phyloP scores from a whole-genome alignment of 2,113 vertebrate genomes.

The Poicephalus gulielmi region DNA sequence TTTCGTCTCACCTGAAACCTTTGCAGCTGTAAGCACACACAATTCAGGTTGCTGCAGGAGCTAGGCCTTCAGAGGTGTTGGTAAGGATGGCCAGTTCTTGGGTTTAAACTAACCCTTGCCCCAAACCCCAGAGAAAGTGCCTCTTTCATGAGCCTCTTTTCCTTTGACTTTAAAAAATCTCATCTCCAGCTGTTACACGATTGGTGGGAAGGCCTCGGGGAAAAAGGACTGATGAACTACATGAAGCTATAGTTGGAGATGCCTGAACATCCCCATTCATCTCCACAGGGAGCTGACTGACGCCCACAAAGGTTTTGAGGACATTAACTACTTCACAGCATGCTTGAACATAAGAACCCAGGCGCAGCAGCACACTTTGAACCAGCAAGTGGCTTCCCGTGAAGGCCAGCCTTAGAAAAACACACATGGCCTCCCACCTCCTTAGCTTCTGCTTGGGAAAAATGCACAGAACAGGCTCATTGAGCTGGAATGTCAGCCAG shows the following conservation, averaged over 20 bases:
- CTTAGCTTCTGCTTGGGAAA: background rate
- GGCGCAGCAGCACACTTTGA: background rate
- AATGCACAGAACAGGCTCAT: background rate
- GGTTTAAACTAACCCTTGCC: background rate
- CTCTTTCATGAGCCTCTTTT: background rate
- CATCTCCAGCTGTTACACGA: background rate
- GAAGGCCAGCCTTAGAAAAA: background rate
- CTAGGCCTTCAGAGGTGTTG: background rate
- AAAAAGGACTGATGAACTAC: background rate
- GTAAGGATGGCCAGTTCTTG: background rate
- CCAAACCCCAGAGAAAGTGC: background rate
- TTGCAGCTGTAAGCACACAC: background rate
- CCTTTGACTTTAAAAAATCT: background rate
- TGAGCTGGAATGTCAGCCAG: background rate
- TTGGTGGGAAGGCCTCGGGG: background rate
- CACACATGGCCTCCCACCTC: background rate
- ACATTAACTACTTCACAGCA: conserved; percentile 11
- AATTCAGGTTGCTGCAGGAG: background rate
- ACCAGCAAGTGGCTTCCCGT: background rate
- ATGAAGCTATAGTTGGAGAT: background rate
- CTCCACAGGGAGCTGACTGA: background rate
- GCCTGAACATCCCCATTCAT: conserved; percentile 12
- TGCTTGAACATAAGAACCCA: background rate
- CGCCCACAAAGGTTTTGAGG: conserved; percentile 4
- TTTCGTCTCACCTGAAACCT: background rate